Base-by-base conservation (phyloP, 2,797 vertebrate species). In the Philypnodon macrostomus region DNA sequence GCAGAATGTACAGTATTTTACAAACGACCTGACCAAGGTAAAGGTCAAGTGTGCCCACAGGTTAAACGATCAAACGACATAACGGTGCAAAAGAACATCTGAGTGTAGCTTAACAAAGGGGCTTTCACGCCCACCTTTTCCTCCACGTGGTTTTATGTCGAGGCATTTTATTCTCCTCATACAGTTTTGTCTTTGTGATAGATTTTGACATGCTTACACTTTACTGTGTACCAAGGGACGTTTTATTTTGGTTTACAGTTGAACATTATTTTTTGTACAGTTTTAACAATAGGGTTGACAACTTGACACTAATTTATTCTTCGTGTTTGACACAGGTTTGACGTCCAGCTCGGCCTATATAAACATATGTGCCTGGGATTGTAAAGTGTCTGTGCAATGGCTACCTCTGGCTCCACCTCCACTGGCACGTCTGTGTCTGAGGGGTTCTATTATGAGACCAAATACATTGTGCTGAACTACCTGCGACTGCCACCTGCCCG, bases 401-500 rank as follows among this genome's bases (percentile, higher is more conserved):
- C 89, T 75, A 65, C 85, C 63, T 85, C 77, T 66, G 88, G 50
- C 77, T 75, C 80, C 72, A 73, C 73, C 63, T 79, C 75, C 29
- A 83, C 80, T 58, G 40, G 87, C 34, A 49, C 89, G 81, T 47
- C 87, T 17, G 91, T 96, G 91, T 92, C 94, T 90, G 89, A 88
- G 77, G 92, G 91, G 79, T 97, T 98, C 79, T 93, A 92, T 80
- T 97, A 93, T 72, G 95, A 98, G 88, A 97, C 95, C 66, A 93
- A 93, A 66, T 95, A 93, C 8, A 89, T 97, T 23, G 89, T 98
- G 73, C 94, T 98, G 77, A 93, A 85, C 85, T 97, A 94, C 83
- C 79, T 98, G 85, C 90, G 93, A 61, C 84, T 93, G 47, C 77
- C 92, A 29, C 84, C 91, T 8, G 84, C 83, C 38, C 59, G 86